Evolutionary conservation across 1,140 invertebrate genomes (phyloP).

Genomic region (Leptinotarsa defecta): DNA sequence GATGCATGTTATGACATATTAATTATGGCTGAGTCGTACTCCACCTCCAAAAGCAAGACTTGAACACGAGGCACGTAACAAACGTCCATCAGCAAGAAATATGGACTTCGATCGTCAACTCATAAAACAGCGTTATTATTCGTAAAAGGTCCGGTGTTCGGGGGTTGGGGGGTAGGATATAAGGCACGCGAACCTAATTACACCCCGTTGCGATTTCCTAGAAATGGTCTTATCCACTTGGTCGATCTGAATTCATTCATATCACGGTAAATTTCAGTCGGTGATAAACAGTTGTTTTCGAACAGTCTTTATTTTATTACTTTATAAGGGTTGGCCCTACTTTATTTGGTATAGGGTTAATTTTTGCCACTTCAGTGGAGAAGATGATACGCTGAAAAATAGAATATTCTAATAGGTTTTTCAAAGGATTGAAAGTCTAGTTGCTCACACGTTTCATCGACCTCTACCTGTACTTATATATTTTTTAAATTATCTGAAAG

Average conservation of each 20-base stretch:
- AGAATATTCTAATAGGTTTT: too few species aligned
- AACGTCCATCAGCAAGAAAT: conserved; percentile 2
- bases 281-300: not conserved
- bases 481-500: too few species aligned
- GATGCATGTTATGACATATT: conserved; percentile 14
- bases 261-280: not conserved
- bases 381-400: too few species aligned
- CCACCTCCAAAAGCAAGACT: not conserved
- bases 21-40: not conserved
- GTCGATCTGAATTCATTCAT: conserved; percentile 10
- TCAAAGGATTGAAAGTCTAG: too few species aligned
- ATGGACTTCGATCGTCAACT: not conserved
- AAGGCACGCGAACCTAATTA: conserved; percentile 21
- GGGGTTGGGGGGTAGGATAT: not conserved
- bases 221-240: conserved; percentile 14
- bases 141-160: not conserved
- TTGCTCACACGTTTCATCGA: too few species aligned
- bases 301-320: too few species aligned
- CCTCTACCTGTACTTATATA: too few species aligned
- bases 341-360: too few species aligned
- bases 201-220: conserved; percentile 26
- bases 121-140: not conserved
- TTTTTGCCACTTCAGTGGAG: too few species aligned
- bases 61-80: not conserved
- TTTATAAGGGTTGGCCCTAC: too few species aligned